phyloP scores from a whole-genome alignment of 2,797 vertebrate genomes.

The Pristis pectinata region DNA sequence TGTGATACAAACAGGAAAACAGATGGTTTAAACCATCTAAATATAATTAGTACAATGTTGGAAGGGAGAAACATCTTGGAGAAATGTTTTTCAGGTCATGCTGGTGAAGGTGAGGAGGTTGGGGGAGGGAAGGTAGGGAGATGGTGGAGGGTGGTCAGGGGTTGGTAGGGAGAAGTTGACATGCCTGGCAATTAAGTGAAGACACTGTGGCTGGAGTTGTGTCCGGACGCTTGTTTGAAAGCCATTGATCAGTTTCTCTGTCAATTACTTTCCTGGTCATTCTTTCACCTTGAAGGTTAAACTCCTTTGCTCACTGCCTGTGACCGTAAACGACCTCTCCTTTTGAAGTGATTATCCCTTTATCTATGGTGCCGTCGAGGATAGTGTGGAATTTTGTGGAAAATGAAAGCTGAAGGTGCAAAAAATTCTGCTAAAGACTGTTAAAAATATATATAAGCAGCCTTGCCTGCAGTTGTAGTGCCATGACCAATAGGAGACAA shows the following conservation, averaged over 20 bases:
- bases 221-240: conserved; percentile 66
- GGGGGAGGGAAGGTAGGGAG: background rate
- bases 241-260: conserved; percentile 88
- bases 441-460: background rate
- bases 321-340: conserved; percentile 4
- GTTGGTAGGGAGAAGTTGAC: background rate
- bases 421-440: conserved; percentile 44
- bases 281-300: conserved; percentile 85
- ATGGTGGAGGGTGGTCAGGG: background rate
- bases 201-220: conserved; percentile 58
- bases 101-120: background rate
- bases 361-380: conserved; percentile 92
- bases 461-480: background rate
- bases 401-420: conserved; percentile 83
- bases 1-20: background rate
- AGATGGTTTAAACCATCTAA: background rate
- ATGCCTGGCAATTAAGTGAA: conserved; percentile 25
- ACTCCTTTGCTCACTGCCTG: conserved; percentile 81
- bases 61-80: background rate
- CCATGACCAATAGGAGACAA: background rate
- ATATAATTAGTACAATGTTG: background rate
- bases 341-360: conserved; percentile 98
- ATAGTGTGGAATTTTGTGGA: conserved; percentile 66
- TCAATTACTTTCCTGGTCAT: conserved; percentile 93
- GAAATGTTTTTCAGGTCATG: background rate